phyloP scores from a whole-genome alignment of 2,888 invertebrate genomes.

The Caenorhabditis wallacei region DNA sequence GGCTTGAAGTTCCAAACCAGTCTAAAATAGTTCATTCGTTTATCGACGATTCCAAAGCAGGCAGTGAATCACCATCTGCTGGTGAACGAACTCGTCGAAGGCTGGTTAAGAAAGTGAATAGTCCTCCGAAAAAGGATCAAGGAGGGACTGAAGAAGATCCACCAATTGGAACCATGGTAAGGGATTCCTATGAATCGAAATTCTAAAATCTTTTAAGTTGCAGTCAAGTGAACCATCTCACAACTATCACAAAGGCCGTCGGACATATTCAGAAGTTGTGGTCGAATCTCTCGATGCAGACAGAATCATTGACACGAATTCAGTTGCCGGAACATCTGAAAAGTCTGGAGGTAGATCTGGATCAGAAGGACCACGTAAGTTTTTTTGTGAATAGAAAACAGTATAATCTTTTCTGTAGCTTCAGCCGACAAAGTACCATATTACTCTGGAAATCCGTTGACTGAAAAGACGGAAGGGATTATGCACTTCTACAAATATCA shows the following conservation, averaged over 20 bases:
- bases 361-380: constrained; percentile 50
- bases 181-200: not conserved
- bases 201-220: not conserved
- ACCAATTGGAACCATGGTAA: constrained; percentile 44
- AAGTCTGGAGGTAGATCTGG: constrained; percentile 24
- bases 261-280: constrained; percentile 80
- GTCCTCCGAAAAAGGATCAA: constrained; percentile 59
- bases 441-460: constrained; percentile 96
- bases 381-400: too few relatives aligned
- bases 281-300: constrained; percentile 75
- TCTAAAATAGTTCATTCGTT: constrained; percentile 49
- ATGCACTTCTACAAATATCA: constrained; percentile 97
- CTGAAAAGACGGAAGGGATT: constrained; percentile 97
- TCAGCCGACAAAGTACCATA: constrained; percentile 78
- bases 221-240: constrained; percentile 38
- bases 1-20: constrained; percentile 63
- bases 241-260: constrained; percentile 67
- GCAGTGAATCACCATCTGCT: constrained; percentile 58
- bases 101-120: constrained; percentile 58
- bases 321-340: constrained; percentile 45
- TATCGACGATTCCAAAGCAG: constrained; percentile 56
- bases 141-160: constrained; percentile 13
- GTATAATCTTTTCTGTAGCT: too few relatives aligned
- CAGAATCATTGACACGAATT: constrained; percentile 44
- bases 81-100: constrained; percentile 67